Percentiles rank a stretch among this genome's conserved stretches.
These are phyloP conservation scores for Pandemis cinnamomeana DNA, from an alignment of 2,888 invertebrate species.

Conservation along the genomic window DNA sequence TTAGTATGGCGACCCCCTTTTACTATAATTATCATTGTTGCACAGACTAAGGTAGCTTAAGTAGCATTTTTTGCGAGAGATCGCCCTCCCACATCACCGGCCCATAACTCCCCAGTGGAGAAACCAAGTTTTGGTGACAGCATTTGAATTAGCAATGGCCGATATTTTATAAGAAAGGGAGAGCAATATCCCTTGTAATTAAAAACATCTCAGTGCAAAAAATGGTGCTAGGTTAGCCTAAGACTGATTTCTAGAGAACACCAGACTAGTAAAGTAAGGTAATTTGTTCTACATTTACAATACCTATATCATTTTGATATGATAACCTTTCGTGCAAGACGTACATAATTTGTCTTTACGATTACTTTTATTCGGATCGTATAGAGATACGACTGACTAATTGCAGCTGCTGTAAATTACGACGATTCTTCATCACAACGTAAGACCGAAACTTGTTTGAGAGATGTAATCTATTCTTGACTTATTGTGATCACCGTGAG, in stretches of 20 bases:
- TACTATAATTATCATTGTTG: too few relatives aligned
- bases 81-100: too few relatives aligned
- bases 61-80: too few relatives aligned
- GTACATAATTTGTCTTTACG: neutral
- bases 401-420: neutral
- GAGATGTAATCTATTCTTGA: conserved; percentile 3
- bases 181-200: too few relatives aligned
- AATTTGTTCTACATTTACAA: neutral
- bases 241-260: neutral
- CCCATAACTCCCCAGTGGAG: too few relatives aligned
- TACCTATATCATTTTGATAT: neutral
- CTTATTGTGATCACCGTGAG: neutral
- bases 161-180: too few relatives aligned
- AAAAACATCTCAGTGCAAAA: too few relatives aligned
- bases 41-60: too few relatives aligned
- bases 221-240: neutral
- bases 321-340: neutral
- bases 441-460: neutral
- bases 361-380: neutral
- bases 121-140: too few relatives aligned
- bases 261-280: neutral
- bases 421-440: neutral
- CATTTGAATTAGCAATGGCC: too few relatives aligned
- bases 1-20: too few relatives aligned
- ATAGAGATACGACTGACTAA: neutral